These are phyloP conservation scores for Oreochromis aureus DNA, from an alignment of 2,113 vertebrate genomes.

Conservation along the genomic window DNA sequence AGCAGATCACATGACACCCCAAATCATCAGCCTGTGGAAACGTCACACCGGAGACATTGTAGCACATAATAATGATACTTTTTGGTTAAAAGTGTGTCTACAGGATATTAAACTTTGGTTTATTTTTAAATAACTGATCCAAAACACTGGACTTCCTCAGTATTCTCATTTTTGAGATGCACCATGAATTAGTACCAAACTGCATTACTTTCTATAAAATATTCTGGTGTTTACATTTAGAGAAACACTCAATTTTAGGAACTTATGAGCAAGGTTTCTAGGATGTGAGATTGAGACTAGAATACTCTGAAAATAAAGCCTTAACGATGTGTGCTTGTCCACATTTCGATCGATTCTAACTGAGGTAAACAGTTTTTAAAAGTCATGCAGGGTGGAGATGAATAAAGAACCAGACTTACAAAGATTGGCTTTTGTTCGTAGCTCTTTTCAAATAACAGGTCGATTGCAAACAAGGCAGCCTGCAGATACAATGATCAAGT, in stretches of 20 bases:
- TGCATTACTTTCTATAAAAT: background rate
- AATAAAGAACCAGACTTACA: constrained; percentile 72
- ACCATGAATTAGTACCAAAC: background rate
- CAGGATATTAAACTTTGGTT: background rate
- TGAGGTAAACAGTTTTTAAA: background rate
- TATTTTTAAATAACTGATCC: background rate
- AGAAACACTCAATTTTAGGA: background rate
- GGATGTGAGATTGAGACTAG: background rate
- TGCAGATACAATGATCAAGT: constrained; percentile 26
- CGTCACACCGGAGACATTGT: background rate
- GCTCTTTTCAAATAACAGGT: constrained; percentile 81
- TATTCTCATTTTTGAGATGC: background rate
- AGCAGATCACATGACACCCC: background rate
- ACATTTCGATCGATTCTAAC: fast-evolving
- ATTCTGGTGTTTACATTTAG: background rate
- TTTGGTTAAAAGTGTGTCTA: background rate
- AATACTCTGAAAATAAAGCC: background rate
- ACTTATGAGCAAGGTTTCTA: background rate
- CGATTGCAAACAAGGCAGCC: constrained; percentile 94
- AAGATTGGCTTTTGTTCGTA: constrained; percentile 84
- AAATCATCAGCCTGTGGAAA: background rate
- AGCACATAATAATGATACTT: background rate
- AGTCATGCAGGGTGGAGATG: fast-evolving
- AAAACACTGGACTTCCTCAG: fast-evolving
- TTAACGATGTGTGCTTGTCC: background rate